phyloP scores from a whole-genome alignment of 2,797 vertebrate species.

The Sebastes hubbsi region DNA sequence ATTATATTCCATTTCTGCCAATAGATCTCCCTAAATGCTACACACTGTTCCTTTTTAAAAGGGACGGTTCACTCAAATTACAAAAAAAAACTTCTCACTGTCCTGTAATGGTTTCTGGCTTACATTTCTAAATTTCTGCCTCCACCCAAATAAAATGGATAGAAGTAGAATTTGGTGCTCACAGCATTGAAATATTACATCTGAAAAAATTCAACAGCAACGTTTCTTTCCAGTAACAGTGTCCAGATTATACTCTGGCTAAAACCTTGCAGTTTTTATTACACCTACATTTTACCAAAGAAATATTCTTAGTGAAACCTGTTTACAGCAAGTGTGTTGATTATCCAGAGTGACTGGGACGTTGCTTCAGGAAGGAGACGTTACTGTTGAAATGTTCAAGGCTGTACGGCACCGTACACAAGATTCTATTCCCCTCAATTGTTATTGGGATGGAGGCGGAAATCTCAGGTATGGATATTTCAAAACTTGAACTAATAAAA shows the following conservation, averaged over 20 bases:
- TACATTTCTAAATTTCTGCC: background rate
- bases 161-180: background rate
- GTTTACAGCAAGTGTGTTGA: background rate
- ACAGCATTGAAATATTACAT: background rate
- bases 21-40: no score
- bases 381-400: background rate
- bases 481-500: background rate
- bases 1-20: no score
- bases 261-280: conserved; percentile 9
- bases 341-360: background rate
- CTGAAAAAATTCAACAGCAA: background rate
- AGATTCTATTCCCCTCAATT: background rate
- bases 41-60: background rate
- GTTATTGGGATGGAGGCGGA: background rate
- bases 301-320: background rate
- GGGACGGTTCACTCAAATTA: background rate
- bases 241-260: background rate
- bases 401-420: background rate
- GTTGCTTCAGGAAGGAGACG: background rate
- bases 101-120: background rate
- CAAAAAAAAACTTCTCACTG: background rate
- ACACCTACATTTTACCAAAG: background rate
- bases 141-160: background rate
- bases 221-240: background rate
- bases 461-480: background rate